Percentiles rank a stretch among this genome's conserved stretches.
Conservation (phyloP, 1,140 invertebrate species). For the Trypoxylus dichotomus region DNA sequence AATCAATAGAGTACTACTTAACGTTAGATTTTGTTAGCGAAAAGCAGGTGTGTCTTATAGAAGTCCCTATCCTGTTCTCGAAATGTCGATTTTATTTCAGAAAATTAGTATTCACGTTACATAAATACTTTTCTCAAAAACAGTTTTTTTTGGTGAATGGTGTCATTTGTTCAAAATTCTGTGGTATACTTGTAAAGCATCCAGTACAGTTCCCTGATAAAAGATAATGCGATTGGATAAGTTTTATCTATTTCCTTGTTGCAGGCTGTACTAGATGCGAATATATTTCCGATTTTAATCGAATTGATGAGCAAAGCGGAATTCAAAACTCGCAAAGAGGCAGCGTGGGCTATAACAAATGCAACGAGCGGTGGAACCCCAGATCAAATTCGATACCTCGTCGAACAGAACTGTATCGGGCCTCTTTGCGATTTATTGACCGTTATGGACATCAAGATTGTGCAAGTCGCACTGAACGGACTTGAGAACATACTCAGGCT, state of each 20-base stretch:
- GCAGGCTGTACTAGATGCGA: slow-evolving; percentile 91
- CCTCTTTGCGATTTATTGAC: slow-evolving; percentile 93
- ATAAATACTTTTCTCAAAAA: no score
- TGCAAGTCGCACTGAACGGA: slow-evolving; percentile 96
- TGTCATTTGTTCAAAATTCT: no score
- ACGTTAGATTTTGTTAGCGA: no score
- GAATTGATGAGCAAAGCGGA: slow-evolving; percentile 90
- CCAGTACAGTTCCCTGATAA: no score
- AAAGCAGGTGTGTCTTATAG: no score
- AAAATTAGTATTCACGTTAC: no score
- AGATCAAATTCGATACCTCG: slow-evolving; percentile 82
- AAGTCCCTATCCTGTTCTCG: no score
- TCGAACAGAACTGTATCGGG: slow-evolving; percentile 80
- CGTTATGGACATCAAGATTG: slow-evolving; percentile 93
- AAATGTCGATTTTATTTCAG: no score
- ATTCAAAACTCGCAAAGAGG: slow-evolving; percentile 97
- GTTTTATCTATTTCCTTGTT: slow-evolving; percentile 32
- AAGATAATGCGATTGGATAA: not conserved
- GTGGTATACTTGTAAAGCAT: no score
- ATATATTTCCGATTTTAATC: slow-evolving; percentile 91
- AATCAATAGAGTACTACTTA: no score
- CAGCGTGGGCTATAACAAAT: slow-evolving; percentile 97
- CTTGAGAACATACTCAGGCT: slow-evolving; percentile 94
- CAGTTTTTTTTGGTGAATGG: no score
- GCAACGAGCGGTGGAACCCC: slow-evolving; percentile 93